A percentile compares a stretch with the other conserved stretches of the same genome.
phyloP scores from a whole-genome alignment of 2,888 invertebrate species.

The Buathra laborator region DNA sequence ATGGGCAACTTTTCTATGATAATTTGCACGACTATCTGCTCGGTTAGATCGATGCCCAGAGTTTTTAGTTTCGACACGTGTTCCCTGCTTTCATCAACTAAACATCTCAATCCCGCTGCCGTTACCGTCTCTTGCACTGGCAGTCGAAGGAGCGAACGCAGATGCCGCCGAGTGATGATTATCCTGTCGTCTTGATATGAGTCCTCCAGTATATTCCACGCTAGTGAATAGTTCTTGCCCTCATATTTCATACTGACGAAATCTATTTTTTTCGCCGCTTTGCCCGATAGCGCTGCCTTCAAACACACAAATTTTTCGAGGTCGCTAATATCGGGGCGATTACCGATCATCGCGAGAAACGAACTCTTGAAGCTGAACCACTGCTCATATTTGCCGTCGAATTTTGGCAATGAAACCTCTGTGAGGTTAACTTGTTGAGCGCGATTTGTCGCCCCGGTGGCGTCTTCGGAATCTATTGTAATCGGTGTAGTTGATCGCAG shows the following conservation, averaged over 20 bases:
- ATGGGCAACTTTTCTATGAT: background rate
- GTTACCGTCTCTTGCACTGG: constrained; percentile 21
- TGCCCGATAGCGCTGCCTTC: constrained; percentile 18
- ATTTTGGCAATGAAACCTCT: constrained; percentile 52
- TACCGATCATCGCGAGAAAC: constrained; percentile 50
- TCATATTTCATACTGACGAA: constrained; percentile 3
- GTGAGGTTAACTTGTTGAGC: background rate
- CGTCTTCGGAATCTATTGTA: background rate
- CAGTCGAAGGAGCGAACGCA: constrained; percentile 45
- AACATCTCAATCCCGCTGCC: background rate
- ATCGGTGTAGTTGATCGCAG: background rate
- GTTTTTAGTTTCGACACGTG: constrained; percentile 18
- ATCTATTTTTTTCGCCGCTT: constrained; percentile 30
- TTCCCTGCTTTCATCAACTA: constrained; percentile 14
- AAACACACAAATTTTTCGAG: constrained; percentile 56
- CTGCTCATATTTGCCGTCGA: constrained; percentile 62
- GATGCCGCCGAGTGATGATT: constrained; percentile 51
- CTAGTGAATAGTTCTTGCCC: constrained; percentile 51
- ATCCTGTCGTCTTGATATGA: constrained; percentile 47
- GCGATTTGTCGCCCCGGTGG: background rate
- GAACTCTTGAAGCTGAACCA: constrained; percentile 48
- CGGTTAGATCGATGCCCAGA: background rate
- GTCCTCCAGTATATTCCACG: constrained; percentile 49
- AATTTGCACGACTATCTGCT: background rate
- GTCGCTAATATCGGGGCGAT: constrained; percentile 42